Evolutionary conservation across 2,888 invertebrate species (phyloP).

Genomic region (Tyria jacobaeae): DNA sequence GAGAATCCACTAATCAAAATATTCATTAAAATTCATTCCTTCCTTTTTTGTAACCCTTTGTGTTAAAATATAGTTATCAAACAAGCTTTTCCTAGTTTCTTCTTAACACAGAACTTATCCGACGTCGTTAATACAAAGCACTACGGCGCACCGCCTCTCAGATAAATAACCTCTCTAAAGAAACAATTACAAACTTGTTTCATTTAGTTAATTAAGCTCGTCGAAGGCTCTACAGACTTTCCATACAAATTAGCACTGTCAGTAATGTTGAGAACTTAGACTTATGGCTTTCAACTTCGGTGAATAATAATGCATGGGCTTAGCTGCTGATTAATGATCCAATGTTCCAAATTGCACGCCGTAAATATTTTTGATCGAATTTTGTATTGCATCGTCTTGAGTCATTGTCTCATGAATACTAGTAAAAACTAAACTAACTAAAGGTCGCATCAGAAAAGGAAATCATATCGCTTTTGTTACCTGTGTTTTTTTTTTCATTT

Average conservation of each 20-base stretch:
- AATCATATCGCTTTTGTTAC: too few species aligned
- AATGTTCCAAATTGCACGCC: background rate
- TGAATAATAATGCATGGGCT: conserved; percentile 34
- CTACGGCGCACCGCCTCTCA: conserved; percentile 32
- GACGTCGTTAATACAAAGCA: conserved; percentile 24
- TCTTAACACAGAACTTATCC: conserved; percentile 3
- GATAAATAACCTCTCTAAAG: conserved; percentile 50
- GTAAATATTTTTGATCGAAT: background rate
- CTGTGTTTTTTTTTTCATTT: background rate
- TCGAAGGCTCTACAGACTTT: conserved; percentile 40
- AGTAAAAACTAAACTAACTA: too few species aligned
- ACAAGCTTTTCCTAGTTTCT: background rate
- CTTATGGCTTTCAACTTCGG: conserved; percentile 31
- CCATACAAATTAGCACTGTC: conserved; percentile 57
- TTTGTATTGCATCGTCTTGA: too few species aligned
- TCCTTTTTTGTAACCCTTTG: too few species aligned
- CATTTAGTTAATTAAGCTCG: conserved; percentile 59
- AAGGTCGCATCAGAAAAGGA: too few species aligned
- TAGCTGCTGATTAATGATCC: conserved; percentile 16
- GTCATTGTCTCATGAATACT: too few species aligned
- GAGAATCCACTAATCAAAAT: too few species aligned
- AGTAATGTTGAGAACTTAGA: conserved; percentile 32
- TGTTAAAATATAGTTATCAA: too few species aligned
- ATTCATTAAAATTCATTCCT: too few species aligned
- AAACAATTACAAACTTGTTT: conserved; percentile 72